Evolutionary conservation across 1,140 invertebrate genomes (phyloP).

Genomic region (Penaeus chinensis): DNA sequence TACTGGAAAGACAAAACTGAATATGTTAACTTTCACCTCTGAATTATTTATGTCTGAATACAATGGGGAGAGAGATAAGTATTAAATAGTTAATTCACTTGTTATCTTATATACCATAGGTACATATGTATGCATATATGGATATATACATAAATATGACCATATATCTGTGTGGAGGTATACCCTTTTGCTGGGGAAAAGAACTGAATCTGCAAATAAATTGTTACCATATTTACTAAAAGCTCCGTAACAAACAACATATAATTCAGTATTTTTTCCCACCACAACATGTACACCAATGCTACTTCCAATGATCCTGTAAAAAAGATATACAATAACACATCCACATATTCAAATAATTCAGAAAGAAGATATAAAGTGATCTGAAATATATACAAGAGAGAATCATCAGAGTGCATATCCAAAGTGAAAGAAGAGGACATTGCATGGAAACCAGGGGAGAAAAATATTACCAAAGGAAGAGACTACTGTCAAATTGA

Average conservation of each 20-base stretch:
- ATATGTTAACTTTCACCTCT: neutral
- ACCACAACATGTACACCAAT: neutral
- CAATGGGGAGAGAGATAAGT: too few relatives aligned
- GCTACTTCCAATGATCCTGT: conserved; percentile 11
- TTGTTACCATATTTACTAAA: too few relatives aligned
- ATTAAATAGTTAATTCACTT: too few relatives aligned
- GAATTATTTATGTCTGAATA: too few relatives aligned
- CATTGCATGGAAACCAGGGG: neutral
- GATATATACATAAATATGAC: too few relatives aligned
- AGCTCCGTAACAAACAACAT: too few relatives aligned
- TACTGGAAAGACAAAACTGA: neutral
- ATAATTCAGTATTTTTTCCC: conserved; percentile 11
- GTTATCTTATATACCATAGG: too few relatives aligned
- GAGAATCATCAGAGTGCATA: neutral
- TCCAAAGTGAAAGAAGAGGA: neutral
- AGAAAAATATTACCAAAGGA: neutral
- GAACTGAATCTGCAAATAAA: too few relatives aligned
- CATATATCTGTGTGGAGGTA: too few relatives aligned
- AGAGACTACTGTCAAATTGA: neutral
- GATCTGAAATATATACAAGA: conserved; percentile 1
- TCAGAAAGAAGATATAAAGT: conserved; percentile 7
- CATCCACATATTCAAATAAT: neutral
- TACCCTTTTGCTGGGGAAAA: too few relatives aligned
- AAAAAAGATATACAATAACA: conserved; percentile 6
- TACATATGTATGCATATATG: too few relatives aligned